Percentiles rank a stretch among this genome's conserved stretches.
Evolutionary conservation across 2,888 invertebrate species (phyloP).

Genomic region (Andrena marginata): DNA sequence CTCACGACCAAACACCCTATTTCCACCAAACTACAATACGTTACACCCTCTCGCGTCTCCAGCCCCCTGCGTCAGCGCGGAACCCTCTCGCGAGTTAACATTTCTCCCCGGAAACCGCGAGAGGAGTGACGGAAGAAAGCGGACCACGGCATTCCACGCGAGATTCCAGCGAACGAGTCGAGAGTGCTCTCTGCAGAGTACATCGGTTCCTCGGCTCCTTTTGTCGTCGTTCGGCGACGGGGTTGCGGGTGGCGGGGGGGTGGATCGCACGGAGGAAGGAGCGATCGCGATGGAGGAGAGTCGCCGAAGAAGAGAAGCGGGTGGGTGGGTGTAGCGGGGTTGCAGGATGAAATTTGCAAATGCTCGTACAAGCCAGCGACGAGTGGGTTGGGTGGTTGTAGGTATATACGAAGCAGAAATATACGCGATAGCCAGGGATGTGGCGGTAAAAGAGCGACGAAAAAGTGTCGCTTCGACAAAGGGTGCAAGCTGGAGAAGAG

Average conservation of each 20-base stretch:
- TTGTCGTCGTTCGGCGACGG: conserved; percentile 42
- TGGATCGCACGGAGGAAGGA: conserved; percentile 14
- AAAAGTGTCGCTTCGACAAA: conserved; percentile 73
- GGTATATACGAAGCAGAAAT: conserved; percentile 66
- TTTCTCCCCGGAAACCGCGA: conserved; percentile 43
- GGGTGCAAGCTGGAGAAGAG: conserved; percentile 55
- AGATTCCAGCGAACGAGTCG: conserved; percentile 45
- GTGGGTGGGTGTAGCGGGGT: conserved; percentile 10
- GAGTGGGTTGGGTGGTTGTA: not conserved
- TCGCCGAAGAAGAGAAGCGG: conserved; percentile 5
- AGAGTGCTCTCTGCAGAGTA: conserved; percentile 21
- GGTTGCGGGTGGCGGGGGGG: not conserved
- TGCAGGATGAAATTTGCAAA: conserved; percentile 65
- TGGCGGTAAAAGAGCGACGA: conserved; percentile 73
- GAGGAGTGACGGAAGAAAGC: conserved; percentile 13
- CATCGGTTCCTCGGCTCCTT: conserved; percentile 57
- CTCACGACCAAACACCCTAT: not conserved
- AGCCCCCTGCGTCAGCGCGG: not conserved
- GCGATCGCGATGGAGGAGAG: conserved; percentile 4
- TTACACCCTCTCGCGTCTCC: not conserved
- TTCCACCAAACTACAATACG: not conserved
- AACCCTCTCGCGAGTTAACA: conserved; percentile 33
- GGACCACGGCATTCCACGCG: conserved; percentile 49
- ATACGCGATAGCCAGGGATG: conserved; percentile 54
- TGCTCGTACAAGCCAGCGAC: conserved; percentile 55